A percentile compares a stretch with the other conserved stretches of the same genome.
These are phyloP conservation scores for Sebastes steindachneri DNA, from an alignment of 2,797 vertebrate genomes.

Conservation along the genomic window DNA sequence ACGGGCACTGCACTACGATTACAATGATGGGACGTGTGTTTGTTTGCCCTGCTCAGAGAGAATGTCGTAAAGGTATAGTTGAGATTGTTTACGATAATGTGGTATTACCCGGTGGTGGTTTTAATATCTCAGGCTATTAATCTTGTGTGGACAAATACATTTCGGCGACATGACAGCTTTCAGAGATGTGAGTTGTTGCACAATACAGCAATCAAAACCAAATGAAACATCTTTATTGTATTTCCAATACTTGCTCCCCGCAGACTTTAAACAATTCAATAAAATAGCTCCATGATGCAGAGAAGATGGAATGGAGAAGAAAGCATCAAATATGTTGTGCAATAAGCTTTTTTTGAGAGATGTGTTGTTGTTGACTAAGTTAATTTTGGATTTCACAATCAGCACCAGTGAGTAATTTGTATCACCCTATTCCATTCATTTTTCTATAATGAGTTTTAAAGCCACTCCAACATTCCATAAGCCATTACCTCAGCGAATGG, in stretches of 20 bases:
- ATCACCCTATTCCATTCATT: constrained; percentile 3
- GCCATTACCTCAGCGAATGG: constrained; percentile 13
- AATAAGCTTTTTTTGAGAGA: background rate
- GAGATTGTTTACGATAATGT: background rate
- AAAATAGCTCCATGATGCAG: background rate
- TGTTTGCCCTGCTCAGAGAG: background rate
- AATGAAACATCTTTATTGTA: constrained; percentile 13
- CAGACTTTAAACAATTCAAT: constrained; percentile 6
- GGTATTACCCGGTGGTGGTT: background rate
- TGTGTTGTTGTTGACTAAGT: constrained; percentile 12
- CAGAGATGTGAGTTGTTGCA: background rate
- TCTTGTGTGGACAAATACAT: background rate
- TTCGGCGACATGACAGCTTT: background rate
- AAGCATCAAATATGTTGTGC: constrained; percentile 7
- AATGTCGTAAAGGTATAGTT: background rate
- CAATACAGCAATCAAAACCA: background rate
- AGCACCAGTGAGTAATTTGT: background rate
- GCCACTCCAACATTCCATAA: background rate
- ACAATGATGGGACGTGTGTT: background rate
- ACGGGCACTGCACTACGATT: no score
- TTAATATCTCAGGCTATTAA: background rate
- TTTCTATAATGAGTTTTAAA: constrained; percentile 29
- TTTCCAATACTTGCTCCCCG: constrained; percentile 11
- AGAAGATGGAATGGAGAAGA: background rate
- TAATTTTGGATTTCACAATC: constrained; percentile 18